Percentiles rank a stretch among this genome's conserved stretches.
Evolutionary conservation across 2,888 invertebrate species (phyloP).

Genomic region (Melinopterus prodromus): DNA sequence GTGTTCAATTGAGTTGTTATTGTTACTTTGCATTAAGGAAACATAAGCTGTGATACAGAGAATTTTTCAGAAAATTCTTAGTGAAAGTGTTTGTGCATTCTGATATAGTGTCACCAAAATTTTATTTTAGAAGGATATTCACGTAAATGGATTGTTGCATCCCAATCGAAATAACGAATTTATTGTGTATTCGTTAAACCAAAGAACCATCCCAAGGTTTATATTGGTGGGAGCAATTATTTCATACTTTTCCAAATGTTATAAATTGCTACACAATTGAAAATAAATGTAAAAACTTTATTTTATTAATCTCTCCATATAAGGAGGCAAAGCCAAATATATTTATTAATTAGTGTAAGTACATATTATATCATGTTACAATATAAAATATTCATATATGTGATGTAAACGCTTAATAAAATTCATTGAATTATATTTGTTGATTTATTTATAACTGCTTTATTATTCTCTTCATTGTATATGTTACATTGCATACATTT

Average conservation of each 20-base stretch:
- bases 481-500: no score
- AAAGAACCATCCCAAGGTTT: background rate
- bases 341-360: background rate
- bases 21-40: background rate
- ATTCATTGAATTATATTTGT: background rate
- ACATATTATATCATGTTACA: background rate
- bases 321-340: background rate
- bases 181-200: background rate
- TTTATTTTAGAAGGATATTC: no score
- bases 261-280: background rate
- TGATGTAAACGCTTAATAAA: constrained; percentile 4
- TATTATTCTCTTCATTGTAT: background rate
- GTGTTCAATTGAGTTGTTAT: background rate
- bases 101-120: background rate
- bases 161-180: background rate
- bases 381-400: background rate
- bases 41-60: background rate
- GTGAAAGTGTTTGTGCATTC: background rate
- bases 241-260: background rate
- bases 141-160: background rate
- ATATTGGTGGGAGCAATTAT: background rate
- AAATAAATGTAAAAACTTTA: background rate
- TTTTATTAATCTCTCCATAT: background rate
- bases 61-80: background rate
- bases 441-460: background rate